These are phyloP conservation scores for Archocentrus centrarchus DNA, from an alignment of 2,113 vertebrate genomes.

Conservation along the genomic window DNA sequence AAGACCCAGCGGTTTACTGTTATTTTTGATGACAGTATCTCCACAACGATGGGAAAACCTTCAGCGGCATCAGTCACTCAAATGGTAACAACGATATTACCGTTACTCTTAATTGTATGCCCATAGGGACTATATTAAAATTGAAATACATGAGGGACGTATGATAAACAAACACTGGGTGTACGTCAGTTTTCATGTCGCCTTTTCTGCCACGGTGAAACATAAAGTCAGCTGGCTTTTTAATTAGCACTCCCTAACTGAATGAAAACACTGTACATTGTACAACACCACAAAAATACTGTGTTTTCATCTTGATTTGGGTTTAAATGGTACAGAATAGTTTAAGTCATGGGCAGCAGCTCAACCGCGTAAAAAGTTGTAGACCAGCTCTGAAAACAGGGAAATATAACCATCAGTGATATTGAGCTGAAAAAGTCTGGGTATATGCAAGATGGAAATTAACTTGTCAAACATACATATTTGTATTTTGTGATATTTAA, in stretches of 20 bases:
- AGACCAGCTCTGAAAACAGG: neutral
- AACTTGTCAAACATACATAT: neutral
- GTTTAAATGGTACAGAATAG: neutral
- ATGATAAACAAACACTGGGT: no score
- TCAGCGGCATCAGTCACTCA: no score
- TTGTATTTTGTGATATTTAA: neutral
- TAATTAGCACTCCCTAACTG: no score
- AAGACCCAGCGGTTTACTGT: neutral
- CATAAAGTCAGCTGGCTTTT: no score
- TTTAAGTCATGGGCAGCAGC: neutral
- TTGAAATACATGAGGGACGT: neutral
- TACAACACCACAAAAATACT: neutral
- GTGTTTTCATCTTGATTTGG: neutral
- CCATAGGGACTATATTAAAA: neutral
- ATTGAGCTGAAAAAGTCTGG: neutral
- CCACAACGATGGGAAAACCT: no score
- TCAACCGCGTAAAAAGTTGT: neutral
- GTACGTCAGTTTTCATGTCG: no score
- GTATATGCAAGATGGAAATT: neutral
- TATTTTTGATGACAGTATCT: neutral
- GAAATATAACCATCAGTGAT: neutral
- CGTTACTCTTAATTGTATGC: neutral
- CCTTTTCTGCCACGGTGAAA: no score
- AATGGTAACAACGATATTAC: neutral
- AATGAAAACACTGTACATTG: neutral